These are phyloP conservation scores for Spea hammondii DNA, from an alignment of 2,797 vertebrate genomes.

Conservation along the genomic window DNA sequence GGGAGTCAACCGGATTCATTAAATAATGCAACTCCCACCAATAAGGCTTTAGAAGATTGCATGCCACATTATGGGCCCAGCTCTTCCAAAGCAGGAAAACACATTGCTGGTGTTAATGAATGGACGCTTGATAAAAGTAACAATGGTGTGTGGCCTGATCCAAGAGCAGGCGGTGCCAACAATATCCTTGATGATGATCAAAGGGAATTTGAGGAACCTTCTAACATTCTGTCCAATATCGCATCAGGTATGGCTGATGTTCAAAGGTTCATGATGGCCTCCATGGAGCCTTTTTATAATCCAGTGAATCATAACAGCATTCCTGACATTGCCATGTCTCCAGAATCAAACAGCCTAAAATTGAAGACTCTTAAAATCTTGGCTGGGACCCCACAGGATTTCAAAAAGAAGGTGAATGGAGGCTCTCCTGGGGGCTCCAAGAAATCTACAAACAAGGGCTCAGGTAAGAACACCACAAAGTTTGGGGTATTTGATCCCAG, in stretches of 20 bases:
- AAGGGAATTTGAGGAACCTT: slow-evolving; percentile 97
- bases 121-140: slow-evolving; percentile 76
- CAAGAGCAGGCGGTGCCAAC: slow-evolving; percentile 65
- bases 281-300: slow-evolving; percentile 95
- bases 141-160: slow-evolving; percentile 79
- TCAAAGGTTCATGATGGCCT: slow-evolving; percentile 99
- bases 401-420: slow-evolving; percentile 86
- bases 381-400: slow-evolving; percentile 89
- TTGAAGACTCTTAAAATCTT: slow-evolving; percentile 98
- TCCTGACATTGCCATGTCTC: slow-evolving; percentile 83
- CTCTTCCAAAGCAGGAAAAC: slow-evolving; percentile 64
- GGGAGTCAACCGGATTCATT: slow-evolving; percentile 62
- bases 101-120: slow-evolving; percentile 73
- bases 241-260: slow-evolving; percentile 98
- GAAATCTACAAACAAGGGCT: slow-evolving; percentile 84
- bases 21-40: slow-evolving; percentile 59
- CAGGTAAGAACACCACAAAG: slow-evolving; percentile 86
- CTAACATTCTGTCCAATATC: slow-evolving; percentile 98
- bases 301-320: slow-evolving; percentile 72
- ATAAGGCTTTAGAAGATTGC: slow-evolving; percentile 72
- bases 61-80: slow-evolving; percentile 62
- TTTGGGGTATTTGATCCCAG: slow-evolving; percentile 77
- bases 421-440: slow-evolving; percentile 75
- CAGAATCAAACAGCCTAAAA: slow-evolving; percentile 95
- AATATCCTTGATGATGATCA: slow-evolving; percentile 90